phyloP scores from a whole-genome alignment of 2,113 vertebrate genomes.

The Xiphophorus maculatus region DNA sequence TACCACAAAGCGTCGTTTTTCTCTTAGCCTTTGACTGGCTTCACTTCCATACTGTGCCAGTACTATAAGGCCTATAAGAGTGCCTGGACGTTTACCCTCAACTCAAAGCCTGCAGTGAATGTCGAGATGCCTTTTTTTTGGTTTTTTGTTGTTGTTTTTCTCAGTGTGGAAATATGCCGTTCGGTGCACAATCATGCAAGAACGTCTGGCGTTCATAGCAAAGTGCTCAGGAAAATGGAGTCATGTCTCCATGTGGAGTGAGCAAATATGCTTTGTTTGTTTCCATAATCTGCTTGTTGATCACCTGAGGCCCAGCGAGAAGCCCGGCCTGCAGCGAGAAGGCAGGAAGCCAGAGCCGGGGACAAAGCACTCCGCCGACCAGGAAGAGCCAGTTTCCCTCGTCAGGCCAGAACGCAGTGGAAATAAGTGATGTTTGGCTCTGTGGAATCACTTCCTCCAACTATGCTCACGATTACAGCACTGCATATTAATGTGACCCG shows the following conservation, averaged over 20 bases:
- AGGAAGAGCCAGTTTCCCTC: constrained; percentile 75
- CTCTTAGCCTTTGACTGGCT: constrained; percentile 64
- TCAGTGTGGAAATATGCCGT: constrained; percentile 25
- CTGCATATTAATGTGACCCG: constrained; percentile 27
- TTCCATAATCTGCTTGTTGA: constrained; percentile 75
- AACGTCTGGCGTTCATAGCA: constrained; percentile 20
- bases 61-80: constrained; percentile 63
- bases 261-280: constrained; percentile 78
- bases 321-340: constrained; percentile 46
- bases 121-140: constrained; percentile 15
- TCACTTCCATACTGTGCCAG: constrained; percentile 70
- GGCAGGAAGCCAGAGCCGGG: constrained; percentile 67
- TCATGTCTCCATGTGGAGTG: constrained; percentile 59
- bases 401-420: constrained; percentile 66
- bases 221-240: constrained; percentile 33
- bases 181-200: constrained; percentile 4
- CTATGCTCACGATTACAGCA: constrained; percentile 31
- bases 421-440: constrained; percentile 44
- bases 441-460: constrained; percentile 49
- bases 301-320: constrained; percentile 70
- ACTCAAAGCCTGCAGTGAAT: too few species aligned
- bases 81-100: too few species aligned
- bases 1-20: constrained; percentile 68
- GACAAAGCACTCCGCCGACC: constrained; percentile 64
- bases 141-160: too few species aligned